Percentiles rank a stretch among this genome's conserved stretches.
Conservation (phyloP, 2,797 vertebrate genomes). For the Oreortyx pictus region DNA sequence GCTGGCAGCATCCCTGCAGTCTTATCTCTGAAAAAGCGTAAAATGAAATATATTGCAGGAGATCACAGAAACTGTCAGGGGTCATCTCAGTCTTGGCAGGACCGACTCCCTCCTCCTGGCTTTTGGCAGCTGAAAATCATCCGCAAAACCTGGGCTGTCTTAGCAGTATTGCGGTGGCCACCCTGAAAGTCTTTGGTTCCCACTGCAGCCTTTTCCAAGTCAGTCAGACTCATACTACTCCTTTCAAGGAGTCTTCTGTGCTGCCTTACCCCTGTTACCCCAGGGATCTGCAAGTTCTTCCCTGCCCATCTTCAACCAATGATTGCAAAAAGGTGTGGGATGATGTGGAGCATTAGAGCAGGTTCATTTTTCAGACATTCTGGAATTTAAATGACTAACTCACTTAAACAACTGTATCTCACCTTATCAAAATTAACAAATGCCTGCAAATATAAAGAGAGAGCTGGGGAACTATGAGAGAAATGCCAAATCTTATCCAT, state of each 20-base stretch:
- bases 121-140: conserved; percentile 26
- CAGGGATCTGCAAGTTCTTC: background rate
- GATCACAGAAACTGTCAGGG: background rate
- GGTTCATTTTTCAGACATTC: background rate
- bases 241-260: background rate
- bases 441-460: background rate
- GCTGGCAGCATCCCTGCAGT: background rate
- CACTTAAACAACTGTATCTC: background rate
- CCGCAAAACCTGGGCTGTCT: background rate
- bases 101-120: background rate
- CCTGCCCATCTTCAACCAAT: background rate
- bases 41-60: conserved; percentile 31
- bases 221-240: background rate
- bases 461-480: background rate
- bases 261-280: background rate
- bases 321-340: background rate
- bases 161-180: background rate
- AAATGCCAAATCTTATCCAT: background rate
- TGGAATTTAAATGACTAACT: conserved; percentile 3
- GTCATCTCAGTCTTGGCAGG: background rate
- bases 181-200: background rate
- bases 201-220: background rate
- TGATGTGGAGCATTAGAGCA: background rate
- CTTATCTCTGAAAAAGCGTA: background rate
- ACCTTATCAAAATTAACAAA: conserved; percentile 16